These are phyloP conservation scores for Caenorhabditis becei DNA, from an alignment of 2,888 invertebrate genomes.

Conservation along the genomic window DNA sequence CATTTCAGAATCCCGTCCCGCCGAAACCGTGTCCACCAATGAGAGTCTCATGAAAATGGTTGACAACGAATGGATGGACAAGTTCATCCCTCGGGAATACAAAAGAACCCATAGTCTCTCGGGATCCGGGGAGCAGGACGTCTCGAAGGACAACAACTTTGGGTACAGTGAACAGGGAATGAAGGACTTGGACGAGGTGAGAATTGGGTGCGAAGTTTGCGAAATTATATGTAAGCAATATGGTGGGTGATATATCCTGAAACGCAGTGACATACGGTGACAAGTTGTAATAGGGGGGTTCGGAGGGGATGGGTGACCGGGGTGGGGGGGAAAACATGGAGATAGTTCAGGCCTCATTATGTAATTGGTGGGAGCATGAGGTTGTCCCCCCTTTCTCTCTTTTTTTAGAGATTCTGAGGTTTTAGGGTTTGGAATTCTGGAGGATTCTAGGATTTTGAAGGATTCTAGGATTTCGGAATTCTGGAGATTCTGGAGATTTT, in stretches of 20 bases:
- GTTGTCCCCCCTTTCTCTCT: not conserved
- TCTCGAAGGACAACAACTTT: slow-evolving; percentile 71
- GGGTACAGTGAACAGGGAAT: slow-evolving; percentile 77
- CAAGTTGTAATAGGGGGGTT: slow-evolving; percentile 20
- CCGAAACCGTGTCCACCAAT: slow-evolving; percentile 30
- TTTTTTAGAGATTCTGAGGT: no score
- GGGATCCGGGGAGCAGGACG: slow-evolving; percentile 60
- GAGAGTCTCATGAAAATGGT: slow-evolving; percentile 74
- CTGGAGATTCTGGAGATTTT: no score
- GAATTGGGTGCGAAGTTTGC: slow-evolving; percentile 24
- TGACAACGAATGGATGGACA: slow-evolving; percentile 73
- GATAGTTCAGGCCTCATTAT: slow-evolving; percentile 9
- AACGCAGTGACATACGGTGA: slow-evolving; percentile 17
- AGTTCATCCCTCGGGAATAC: slow-evolving; percentile 72
- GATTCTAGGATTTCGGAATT: no score
- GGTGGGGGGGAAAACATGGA: not conserved
- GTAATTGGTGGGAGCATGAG: not conserved
- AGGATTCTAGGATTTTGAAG: no score
- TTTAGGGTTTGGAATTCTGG: no score
- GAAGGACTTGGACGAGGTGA: slow-evolving; percentile 76
- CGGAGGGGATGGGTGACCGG: not conserved
- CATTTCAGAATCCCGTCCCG: slow-evolving; percentile 14
- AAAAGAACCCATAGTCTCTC: slow-evolving; percentile 47
- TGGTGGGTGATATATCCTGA: not conserved
- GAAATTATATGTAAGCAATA: slow-evolving; percentile 25